A percentile compares a stretch with the other conserved stretches of the same genome.
Evolutionary conservation across 2,888 invertebrate genomes (phyloP).

Genomic region (Hypsopygia costalis): DNA sequence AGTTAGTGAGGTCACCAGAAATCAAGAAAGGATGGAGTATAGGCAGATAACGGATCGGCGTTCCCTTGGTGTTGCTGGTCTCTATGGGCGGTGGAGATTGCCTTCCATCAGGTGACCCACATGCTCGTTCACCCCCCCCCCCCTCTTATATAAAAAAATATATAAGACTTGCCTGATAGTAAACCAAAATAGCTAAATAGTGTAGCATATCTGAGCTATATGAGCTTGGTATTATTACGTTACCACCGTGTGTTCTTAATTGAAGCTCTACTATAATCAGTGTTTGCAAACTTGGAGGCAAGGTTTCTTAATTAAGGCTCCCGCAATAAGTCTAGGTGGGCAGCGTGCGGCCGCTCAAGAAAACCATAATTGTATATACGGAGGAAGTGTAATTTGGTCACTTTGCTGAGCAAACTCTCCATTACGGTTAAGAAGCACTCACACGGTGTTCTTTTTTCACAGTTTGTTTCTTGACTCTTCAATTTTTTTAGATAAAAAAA

Average conservation of each 20-base stretch:
- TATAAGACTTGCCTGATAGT: too few species aligned
- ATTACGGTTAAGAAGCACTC: constrained; percentile 9
- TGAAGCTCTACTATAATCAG: constrained; percentile 4
- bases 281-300: constrained; percentile 1
- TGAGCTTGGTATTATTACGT: too few species aligned
- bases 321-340: background rate
- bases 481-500: background rate
- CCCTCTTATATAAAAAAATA: too few species aligned
- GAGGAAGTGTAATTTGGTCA: constrained; percentile 19
- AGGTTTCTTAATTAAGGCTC: constrained; percentile 8
- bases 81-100: too few species aligned
- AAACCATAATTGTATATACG: constrained; percentile 8
- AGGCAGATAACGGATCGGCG: too few species aligned
- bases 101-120: too few species aligned
- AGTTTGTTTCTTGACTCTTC: background rate
- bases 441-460: background rate
- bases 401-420: constrained; percentile 16
- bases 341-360: background rate
- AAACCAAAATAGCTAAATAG: too few species aligned
- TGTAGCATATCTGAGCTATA: too few species aligned
- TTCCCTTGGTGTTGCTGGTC: too few species aligned
- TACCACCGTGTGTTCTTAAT: background rate
- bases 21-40: too few species aligned
- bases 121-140: too few species aligned
- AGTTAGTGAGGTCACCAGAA: too few species aligned